Evolutionary conservation across 2,797 vertebrate species (phyloP).

Genomic region (Hybognathus amarus): DNA sequence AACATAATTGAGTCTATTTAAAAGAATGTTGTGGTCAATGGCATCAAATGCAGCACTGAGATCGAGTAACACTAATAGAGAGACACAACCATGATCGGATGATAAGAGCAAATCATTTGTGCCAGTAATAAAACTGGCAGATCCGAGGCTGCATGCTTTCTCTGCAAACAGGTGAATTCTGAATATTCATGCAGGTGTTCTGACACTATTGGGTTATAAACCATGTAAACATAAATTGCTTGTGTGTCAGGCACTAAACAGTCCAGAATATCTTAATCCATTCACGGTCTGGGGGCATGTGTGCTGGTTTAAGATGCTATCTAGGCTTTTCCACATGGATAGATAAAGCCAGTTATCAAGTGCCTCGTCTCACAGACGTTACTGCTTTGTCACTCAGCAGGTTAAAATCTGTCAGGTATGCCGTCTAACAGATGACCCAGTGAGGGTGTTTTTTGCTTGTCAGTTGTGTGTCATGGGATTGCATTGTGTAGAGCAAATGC

Average conservation of each 20-base stretch:
- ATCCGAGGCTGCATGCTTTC: conserved; percentile 2
- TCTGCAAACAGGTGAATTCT: neutral
- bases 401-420: conserved; percentile 30
- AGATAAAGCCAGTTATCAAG: conserved; percentile 23
- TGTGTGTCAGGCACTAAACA: neutral
- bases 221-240: neutral
- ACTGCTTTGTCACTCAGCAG: conserved; percentile 36
- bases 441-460: conserved; percentile 42
- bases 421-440: conserved; percentile 19
- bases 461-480: conserved; percentile 37
- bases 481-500: conserved; percentile 45
- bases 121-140: neutral
- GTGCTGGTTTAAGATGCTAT: conserved; percentile 24
- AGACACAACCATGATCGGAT: too few species aligned
- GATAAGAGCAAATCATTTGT: too few species aligned
- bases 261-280: conserved; percentile 13
- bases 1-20: too few species aligned
- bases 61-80: too few species aligned
- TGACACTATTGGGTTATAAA: neutral
- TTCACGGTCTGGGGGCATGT: neutral
- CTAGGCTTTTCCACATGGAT: conserved; percentile 22
- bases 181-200: conserved; percentile 18
- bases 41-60: too few species aligned
- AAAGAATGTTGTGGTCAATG: too few species aligned
- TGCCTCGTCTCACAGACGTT: conserved; percentile 28